Evolutionary conservation across 1,140 invertebrate genomes (phyloP).

Genomic region (Nymphalis io): DNA sequence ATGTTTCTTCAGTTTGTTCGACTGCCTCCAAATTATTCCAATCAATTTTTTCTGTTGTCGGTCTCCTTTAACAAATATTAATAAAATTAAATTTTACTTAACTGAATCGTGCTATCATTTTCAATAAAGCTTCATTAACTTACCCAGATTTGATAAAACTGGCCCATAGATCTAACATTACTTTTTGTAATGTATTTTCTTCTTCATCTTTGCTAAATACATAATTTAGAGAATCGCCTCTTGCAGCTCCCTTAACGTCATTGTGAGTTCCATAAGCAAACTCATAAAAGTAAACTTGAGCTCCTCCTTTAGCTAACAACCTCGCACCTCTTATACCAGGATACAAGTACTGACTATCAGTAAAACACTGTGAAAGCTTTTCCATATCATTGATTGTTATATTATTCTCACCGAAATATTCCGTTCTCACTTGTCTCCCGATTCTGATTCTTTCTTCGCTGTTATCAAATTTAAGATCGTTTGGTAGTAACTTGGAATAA

Average conservation of each 20-base stretch:
- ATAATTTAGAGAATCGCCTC: conserved; percentile 51
- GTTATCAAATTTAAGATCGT: conserved; percentile 52
- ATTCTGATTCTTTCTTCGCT: conserved; percentile 35
- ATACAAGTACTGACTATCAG: conserved; percentile 54
- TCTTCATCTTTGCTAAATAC: conserved; percentile 49
- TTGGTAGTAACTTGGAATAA: conserved; percentile 46
- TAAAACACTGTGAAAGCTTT: conserved; percentile 50
- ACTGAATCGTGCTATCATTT: not conserved
- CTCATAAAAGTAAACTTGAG: conserved; percentile 61
- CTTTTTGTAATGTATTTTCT: conserved; percentile 6
- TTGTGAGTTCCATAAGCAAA: conserved; percentile 44
- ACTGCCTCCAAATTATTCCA: conserved; percentile 46
- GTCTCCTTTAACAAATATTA: conserved; percentile 39
- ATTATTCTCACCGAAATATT: conserved; percentile 53
- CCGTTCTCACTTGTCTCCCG: conserved; percentile 40
- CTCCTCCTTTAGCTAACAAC: conserved; percentile 44
- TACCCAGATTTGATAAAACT: conserved; percentile 61
- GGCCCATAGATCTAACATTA: conserved; percentile 51
- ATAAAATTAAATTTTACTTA: not conserved
- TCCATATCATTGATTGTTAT: conserved; percentile 39
- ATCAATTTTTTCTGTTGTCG: conserved; percentile 36
- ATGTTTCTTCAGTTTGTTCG: conserved; percentile 41
- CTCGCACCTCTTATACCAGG: conserved; percentile 52
- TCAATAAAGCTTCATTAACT: conserved; percentile 9
- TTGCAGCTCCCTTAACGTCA: conserved; percentile 41